These are phyloP conservation scores for Atrina japonica DNA, from an alignment of 2,888 invertebrate genomes.

Conservation along the genomic window DNA sequence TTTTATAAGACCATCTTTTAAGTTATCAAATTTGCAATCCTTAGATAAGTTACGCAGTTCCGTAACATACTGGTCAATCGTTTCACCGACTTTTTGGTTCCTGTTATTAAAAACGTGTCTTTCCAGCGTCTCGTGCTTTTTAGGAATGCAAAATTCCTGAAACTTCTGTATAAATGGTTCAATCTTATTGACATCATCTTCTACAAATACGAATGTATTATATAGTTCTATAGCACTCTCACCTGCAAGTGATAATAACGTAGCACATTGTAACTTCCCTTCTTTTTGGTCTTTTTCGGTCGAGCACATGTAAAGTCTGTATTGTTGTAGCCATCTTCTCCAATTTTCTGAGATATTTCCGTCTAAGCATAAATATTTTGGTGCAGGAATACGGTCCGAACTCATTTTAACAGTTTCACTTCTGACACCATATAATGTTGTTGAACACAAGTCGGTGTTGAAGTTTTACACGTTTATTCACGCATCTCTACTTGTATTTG, in stretches of 20 bases:
- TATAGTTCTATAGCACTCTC: slow-evolving; percentile 32
- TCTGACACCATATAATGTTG: slow-evolving; percentile 35
- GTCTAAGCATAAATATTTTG: slow-evolving; percentile 15
- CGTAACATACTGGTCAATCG: no score
- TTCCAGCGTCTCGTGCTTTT: slow-evolving; percentile 37
- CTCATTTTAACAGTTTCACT: not conserved
- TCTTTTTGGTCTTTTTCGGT: slow-evolving; percentile 15
- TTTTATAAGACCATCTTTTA: slow-evolving; percentile 31
- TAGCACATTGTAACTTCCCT: no score
- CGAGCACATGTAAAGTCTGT: slow-evolving; percentile 37
- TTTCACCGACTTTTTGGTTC: slow-evolving; percentile 26
- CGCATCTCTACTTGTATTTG: no score
- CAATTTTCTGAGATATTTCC: slow-evolving; percentile 42
- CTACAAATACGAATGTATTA: slow-evolving; percentile 39
- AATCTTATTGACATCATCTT: slow-evolving; percentile 27
- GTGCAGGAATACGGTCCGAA: not conserved
- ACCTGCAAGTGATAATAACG: no score
- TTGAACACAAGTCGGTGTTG: no score
- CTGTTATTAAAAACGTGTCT: slow-evolving; percentile 40
- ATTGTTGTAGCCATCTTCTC: slow-evolving; percentile 37
- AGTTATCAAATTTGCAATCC: slow-evolving; percentile 43
- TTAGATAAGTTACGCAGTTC: slow-evolving; percentile 27
- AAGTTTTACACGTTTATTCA: no score
- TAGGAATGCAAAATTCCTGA: slow-evolving; percentile 40
- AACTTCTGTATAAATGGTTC: slow-evolving; percentile 28